phyloP scores from a whole-genome alignment of 2,797 vertebrate genomes.

The Chromis chromis region DNA sequence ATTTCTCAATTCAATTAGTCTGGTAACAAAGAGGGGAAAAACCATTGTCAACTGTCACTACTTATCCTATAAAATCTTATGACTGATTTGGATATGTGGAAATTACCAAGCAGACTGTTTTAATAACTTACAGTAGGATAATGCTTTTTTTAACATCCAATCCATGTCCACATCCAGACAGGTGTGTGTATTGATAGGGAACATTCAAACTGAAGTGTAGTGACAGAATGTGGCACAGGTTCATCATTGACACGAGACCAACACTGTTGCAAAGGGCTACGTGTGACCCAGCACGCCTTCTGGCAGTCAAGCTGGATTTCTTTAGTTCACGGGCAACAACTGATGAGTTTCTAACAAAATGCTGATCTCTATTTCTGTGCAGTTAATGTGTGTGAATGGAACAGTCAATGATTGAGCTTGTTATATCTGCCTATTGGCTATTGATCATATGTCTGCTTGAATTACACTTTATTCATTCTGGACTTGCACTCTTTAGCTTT shows the following conservation, averaged over 20 bases:
- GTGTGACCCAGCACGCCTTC: background rate
- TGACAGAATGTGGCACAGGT: background rate
- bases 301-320: background rate
- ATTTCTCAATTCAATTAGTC: background rate
- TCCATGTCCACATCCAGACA: no score
- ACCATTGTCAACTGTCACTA: background rate
- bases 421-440: no score
- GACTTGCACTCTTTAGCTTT: background rate
- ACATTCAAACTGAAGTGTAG: background rate
- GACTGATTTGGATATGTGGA: background rate
- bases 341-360: background rate
- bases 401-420: no score
- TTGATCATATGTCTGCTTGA: no score
- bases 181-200: no score
- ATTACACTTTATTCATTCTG: no score
- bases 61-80: background rate
- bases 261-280: background rate
- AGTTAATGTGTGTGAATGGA: background rate
- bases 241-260: background rate
- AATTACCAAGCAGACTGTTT: background rate
- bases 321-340: background rate
- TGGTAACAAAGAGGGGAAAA: background rate
- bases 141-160: no score
- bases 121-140: background rate
- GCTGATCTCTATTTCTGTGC: background rate